Base-by-base conservation (phyloP, 2,113 vertebrate species). In the Lichenostomus cassidix region DNA sequence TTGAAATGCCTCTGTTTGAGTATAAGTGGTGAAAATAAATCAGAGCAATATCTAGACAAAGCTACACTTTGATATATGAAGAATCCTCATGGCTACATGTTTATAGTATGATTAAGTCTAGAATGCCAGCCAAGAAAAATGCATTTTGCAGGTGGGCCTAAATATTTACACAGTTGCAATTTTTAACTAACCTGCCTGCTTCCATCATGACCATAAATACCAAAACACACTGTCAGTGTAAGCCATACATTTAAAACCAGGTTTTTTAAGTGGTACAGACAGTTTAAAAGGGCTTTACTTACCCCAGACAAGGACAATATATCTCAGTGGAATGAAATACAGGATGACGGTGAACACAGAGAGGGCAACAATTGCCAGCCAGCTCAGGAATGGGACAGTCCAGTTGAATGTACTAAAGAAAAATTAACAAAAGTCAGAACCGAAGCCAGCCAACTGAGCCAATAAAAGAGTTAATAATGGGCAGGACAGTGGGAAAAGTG, bases 351-450 rank as follows among this genome's bases (percentile, higher is more conserved):
- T 99, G 96, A 98, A 98, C 63, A 98, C 87, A 76, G 97, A 98
- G 15, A 99, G 98, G 65, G 98, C 98, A 92, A 98, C 97, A 18
- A 99, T 99, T 60, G 99, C 98, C 98, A 99, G 97, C 98, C 99
- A 99, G 98, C 99, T 99, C 97, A 99, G 98, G 98, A 99, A 99
- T 83, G 99, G 99, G 96, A 99, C 98, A 29, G 99, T 99, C 99
- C 99, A 99, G 97, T 99, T 99, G 98, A 99, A 99, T 33, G 99
- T 99, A 96, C 99, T 99, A 94, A 44, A 87, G 52, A 81, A 92
- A 97, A 97, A 97, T 81, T 19, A 94, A 94, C 39, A 75, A 1
- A 82, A 89, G 75, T 97, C 91, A 96, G 88, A 88, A 75, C 13
- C 39, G 49, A 56, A 27, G 82, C 62, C 49, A 92, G 53, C 37